A percentile compares a stretch with the other conserved stretches of the same genome.
Evolutionary conservation across 2,888 invertebrate genomes (phyloP).

Genomic region (Xestia c-nigrum): DNA sequence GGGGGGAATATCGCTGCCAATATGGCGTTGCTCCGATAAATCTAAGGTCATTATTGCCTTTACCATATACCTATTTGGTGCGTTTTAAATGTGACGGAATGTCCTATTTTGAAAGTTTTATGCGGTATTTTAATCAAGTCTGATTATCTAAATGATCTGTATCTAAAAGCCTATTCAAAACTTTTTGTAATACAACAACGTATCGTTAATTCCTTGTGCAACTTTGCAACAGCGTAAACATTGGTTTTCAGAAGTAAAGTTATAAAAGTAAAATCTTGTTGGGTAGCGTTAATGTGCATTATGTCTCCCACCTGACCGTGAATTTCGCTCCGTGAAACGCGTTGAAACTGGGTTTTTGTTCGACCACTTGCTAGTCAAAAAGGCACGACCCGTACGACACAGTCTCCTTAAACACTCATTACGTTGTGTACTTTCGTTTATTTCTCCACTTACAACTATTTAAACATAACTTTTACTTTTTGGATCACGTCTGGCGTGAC

Average conservation of each 20-base stretch:
- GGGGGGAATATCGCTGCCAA: constrained; percentile 53
- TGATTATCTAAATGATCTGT: constrained; percentile 25
- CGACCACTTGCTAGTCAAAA: constrained; percentile 59
- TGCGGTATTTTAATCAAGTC: not conserved
- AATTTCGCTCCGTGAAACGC: constrained; percentile 69
- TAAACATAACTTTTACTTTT: constrained; percentile 82
- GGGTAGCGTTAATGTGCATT: constrained; percentile 57
- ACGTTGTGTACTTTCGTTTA: constrained; percentile 71
- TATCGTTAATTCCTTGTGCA: constrained; percentile 43
- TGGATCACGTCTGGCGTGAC: constrained; percentile 76
- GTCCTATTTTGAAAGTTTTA: constrained; percentile 13
- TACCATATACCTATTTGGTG: constrained; percentile 31
- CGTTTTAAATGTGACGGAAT: constrained; percentile 13
- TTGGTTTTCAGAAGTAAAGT: constrained; percentile 36
- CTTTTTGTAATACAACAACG: constrained; percentile 26
- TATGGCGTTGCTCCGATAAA: constrained; percentile 55
- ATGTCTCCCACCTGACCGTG: constrained; percentile 71
- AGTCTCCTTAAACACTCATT: constrained; percentile 62
- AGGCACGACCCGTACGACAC: constrained; percentile 63
- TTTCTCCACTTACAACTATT: constrained; percentile 71
- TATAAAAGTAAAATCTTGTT: constrained; percentile 40
- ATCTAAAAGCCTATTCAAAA: constrained; percentile 24
- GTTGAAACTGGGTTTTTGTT: constrained; percentile 73
- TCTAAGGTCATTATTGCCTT: constrained; percentile 45
- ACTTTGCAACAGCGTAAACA: constrained; percentile 28